Base-by-base conservation (phyloP, 2,888 invertebrate genomes). In the Cantharis rustica region DNA sequence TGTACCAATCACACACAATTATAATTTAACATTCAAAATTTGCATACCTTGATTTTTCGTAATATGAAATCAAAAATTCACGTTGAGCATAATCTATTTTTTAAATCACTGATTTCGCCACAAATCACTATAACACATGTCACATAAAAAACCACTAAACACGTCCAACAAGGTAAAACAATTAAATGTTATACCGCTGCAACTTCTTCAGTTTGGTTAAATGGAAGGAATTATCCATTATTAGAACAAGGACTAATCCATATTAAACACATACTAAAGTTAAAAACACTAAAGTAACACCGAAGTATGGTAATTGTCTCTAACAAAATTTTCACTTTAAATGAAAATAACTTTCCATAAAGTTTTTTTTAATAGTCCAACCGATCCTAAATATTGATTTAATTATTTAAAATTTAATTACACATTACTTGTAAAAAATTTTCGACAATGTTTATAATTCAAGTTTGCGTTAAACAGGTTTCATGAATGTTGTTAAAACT, bases 11-110 rank as follows among this genome's bases (percentile, higher is more conserved):
- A 16, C 9, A 63, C 10, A 63, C 16, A 63, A 16, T 63, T 63
- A 20, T 64, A 17, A 31, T 61, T 69, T 69, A 27, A 63, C 11
- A 63, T 17, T 20, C 7, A 71, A 71, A 63, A 61, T 31, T 68
- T 72, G 63, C 64, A 27, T 79, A 79, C 79, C 79, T 79, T 79
- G 63, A 73, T 61, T 76, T 68, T 76, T 66, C 75, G 76, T 72
- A 75, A 72, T 75, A 79, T 68, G 23, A 69, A 64, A 27, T 79
- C 69, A 75, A 72, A 68, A 72, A 68, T 72, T 74, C 74, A 79
- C 76, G 47, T 76, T 72, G 74, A 70, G 72, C 79, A 76, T 79
- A 79, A 47, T 72, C 76, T 75, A 63, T 72, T 63, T 78, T n/a
- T 20, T 47, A 47, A 75, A 61, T 75, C 76, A 79, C 72, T 68